Percentiles rank a stretch among this genome's conserved stretches.
Evolutionary conservation across 2,113 vertebrate species (phyloP).

Genomic region (Rynchops niger): DNA sequence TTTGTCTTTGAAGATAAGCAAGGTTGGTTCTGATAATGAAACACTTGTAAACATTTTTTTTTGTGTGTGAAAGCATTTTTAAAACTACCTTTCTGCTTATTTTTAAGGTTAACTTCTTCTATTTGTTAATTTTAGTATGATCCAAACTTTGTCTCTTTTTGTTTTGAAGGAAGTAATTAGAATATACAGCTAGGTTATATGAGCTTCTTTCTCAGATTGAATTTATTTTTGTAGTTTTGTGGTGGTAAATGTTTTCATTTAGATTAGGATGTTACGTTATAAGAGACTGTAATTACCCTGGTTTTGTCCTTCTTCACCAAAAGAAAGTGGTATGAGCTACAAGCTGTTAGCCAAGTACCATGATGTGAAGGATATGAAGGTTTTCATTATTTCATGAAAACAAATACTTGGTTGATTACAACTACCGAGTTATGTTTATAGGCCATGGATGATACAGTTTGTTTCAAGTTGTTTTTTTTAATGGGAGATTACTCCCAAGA

Average conservation of each 20-base stretch:
- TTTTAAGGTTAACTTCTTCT: background rate
- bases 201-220: background rate
- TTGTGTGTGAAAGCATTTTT: background rate
- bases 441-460: background rate
- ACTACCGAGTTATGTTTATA: no score
- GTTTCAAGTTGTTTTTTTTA: background rate
- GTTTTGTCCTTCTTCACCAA: background rate
- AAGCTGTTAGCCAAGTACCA: background rate
- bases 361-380: background rate
- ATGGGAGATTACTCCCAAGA: background rate
- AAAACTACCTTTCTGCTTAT: background rate
- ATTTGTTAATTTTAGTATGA: background rate
- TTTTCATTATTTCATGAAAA: background rate
- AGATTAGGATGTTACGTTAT: background rate
- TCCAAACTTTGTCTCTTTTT: background rate
- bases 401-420: no score
- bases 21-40: slow-evolving; percentile 78
- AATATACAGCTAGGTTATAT: background rate
- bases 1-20: slow-evolving; percentile 75
- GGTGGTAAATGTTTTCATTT: background rate
- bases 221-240: background rate
- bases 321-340: background rate
- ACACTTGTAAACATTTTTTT: background rate
- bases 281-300: background rate
- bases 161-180: background rate